Base-by-base conservation (phyloP, 1,140 invertebrate genomes). In the Thereuonema tuberculata region DNA sequence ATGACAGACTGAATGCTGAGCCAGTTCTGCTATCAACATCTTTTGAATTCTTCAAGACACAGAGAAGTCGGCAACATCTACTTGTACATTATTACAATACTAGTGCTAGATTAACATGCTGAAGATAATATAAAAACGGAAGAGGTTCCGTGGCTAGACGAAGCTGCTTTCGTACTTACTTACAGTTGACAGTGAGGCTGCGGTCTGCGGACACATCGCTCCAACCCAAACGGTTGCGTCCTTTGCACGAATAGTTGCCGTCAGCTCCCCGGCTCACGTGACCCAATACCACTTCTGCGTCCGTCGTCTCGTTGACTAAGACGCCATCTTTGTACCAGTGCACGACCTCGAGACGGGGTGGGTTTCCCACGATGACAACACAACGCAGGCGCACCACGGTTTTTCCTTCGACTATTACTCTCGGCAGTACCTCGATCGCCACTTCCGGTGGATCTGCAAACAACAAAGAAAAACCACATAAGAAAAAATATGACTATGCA, bases 171-270 rank as follows among this genome's bases (percentile, higher is more conserved):
- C 9, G 27, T 60, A 60, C 59, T 60, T 60, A 78, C 82, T 80
- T 75, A 88, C 86, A 89, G 68, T 87, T 80, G 54, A 89, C 85
- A 52, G 84, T 74, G 12, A 92, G 77, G 64, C 87, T 82, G 12
- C 82, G 81, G 56, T 82, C 81, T 25, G 80, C 75, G 5, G 87
- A 90, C 61, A 82, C 75, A 14, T 80, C 78, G 29, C 89, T 88
- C 85, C 87, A 91, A 14, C 88, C 89, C 17, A 89, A 89, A 15
- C 81, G 80, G 73, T 92, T 93, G 67, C 82, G 82, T 1, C 88
- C 89, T 67, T 86, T 82, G 71, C 91, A 93, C 0, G 88, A 89
- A 72, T 91, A 93, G 72, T 93, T 92, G n/a, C 89, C 91, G 62
- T 91, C 87, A 69, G 92, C 90, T 54, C 81, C 82, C 60, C 87